Base-by-base conservation (phyloP, 2,888 invertebrate species). In the Dendrolimus houi region DNA sequence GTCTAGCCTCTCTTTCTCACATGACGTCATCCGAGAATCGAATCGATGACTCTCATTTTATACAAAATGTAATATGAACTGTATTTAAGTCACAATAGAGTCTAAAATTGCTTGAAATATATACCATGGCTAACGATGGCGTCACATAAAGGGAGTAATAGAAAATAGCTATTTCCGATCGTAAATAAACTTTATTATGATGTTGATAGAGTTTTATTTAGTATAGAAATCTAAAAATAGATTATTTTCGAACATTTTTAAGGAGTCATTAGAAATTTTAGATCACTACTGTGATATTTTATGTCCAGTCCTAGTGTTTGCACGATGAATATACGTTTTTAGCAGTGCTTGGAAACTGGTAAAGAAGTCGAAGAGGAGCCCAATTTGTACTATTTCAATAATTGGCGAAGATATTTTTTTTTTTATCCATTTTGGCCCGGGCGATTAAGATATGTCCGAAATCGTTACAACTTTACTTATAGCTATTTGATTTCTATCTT, bases 1-100 rank as follows among this genome's bases (percentile, higher is more conserved):
- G 65, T 65, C 59, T 54, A 55, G 67, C 57, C 3, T 65, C 69
- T 63, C 66, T n/a, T 58, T 74, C 66, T 9, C 60, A 55, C 71
- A 58, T 65, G 63, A 65, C 62, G 63, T 64, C 62, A 64, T 29
- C 54, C 13, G 54, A 13, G 42, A 54, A 41, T 53, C 56, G 55
- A 60, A 58, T 55, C 60, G 60, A 60, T 62, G 62, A 60, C 54
- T 58, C 54, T 17, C 8, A 47, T 12, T 47, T 47, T 47, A 9
- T 47, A 9, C 47, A 47, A 47, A 47, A 47, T 47, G 47, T 47
- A 47, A 10, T 47, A 47, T 47, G 12, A 47, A 12, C 47, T 10
- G 9, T 47, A 47, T 47, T 0, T 8, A 2, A 6, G 9, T 9
- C 9, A 0, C 0, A 10, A 47, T 12, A 47, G 9, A 12, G 47